Evolutionary conservation across 1,140 invertebrate species (phyloP), one percentile per base, ranked within the genome.

Genomic region (Babylonia areolata): DNA sequence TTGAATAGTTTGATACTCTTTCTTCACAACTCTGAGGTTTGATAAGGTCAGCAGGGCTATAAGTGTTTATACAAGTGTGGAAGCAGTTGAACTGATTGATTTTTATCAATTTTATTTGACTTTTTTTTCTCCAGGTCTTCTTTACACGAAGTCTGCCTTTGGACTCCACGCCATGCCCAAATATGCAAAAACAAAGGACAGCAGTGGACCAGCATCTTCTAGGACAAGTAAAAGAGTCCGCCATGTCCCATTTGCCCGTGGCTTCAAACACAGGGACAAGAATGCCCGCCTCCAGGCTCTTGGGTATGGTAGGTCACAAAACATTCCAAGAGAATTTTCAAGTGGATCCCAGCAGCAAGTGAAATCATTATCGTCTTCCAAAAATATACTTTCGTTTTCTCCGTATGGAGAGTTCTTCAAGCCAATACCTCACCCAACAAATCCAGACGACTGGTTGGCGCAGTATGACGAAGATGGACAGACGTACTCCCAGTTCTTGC

Each of bases 381-480:
- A 11, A 40, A 31, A 11, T 11, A 20, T 73, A 20, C 3, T 1
- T 35, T 2, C 20, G 31, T 73, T 31, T 73, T 28, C 77, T 42
- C 28, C 37, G 28, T 28, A 3, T 37, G 20, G 69, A 79, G 73
- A 78, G n/a, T 92, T 90, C 83, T 93, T 93, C 83, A 42, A 78
- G 33, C 71, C 87, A 17, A 80, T 93, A 37, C 92, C 91, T 15
- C 77, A 87, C 3, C 92, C 92, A 23, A 90, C 88, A 46, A 81
- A 73, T 82, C 87, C 89, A 31, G 90, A 92, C 88, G 93, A 93
- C 78, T 93, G 93, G 93, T 77, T 93, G 51, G 92, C 92, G 2
- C 92, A 93, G 79, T 93, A 92, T 87, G 87, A 88, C 79, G 93
- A 92, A 73, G 90, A 90, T 58, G 91, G 92, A 6, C 93, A 93